Evolutionary conservation across 2,113 vertebrate species (phyloP), one percentile per base, ranked within the genome.

Genomic region (Bujurquina vittata): DNA sequence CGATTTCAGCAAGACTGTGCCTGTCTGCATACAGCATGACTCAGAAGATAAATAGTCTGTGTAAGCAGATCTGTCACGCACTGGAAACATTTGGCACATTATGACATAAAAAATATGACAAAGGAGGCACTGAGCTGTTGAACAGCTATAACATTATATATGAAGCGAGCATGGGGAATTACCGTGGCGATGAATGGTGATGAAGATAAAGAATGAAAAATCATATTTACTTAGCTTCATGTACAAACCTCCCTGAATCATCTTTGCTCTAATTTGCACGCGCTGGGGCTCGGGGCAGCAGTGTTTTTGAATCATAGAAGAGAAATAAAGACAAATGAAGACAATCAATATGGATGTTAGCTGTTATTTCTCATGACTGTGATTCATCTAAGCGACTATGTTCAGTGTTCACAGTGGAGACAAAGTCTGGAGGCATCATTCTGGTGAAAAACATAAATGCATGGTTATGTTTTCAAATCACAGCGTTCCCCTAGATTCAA

Each of bases 381-480:
- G 52, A 79, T 75, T 74, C 60, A 83, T 84, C 49, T 22, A 60
- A 82, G 58, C 17, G 9, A 11, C 75, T 17, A 22, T 46, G 37
- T 78, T 75, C 46, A 72, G 37, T 7, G 15, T 69, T 84, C 61
- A 33, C 52, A 73, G 65, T 77, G 43, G 67, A 85, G 74, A 85
- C 75, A n/a, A 56, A 62, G 76, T 77, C 63, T 14, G 73, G 59
- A 79, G 61, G 81, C 75, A 26, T 83, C 73, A 63, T 63, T 78
- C 18, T 84, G 22, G 18, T 58, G n/a, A 15, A 54, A 86, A 80
- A 82, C 15, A 49, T 63, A 83, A 79, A 88, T 81, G 57, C 58
- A 74, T 20, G 55, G 35, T 88, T 87, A 54, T 90, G 88, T 86
- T 91, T 90, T 78, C 40, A 90, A 86, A 86, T 91, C 75, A 49